Evolutionary conservation across 2,888 invertebrate genomes (phyloP).

Genomic region (Catocala sponsa): DNA sequence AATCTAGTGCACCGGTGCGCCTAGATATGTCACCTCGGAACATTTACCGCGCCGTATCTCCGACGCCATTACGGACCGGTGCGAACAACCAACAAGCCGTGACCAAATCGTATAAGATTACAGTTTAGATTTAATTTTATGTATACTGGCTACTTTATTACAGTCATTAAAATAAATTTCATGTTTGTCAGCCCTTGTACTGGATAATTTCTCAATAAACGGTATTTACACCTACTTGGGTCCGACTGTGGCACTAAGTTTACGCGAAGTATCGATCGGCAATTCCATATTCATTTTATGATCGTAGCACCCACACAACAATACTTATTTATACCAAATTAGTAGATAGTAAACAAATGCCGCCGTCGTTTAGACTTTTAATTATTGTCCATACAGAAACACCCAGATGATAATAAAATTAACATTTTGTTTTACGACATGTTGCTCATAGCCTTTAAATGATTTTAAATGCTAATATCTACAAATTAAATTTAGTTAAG

Average conservation of each 20-base stretch:
- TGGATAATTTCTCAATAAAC: constrained; percentile 47
- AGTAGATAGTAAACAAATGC: constrained; percentile 45
- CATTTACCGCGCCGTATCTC: constrained; percentile 63
- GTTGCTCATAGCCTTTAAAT: no score
- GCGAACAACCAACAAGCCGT: constrained; percentile 54
- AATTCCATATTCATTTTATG: constrained; percentile 36
- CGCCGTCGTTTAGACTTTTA: constrained; percentile 40
- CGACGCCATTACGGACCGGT: constrained; percentile 47
- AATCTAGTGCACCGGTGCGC: constrained; percentile 80
- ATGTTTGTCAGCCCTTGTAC: constrained; percentile 40
- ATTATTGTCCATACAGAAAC: constrained; percentile 56
- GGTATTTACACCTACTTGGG: constrained; percentile 41
- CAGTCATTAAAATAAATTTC: constrained; percentile 50
- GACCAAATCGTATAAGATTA: constrained; percentile 57
- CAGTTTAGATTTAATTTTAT: constrained; percentile 53
- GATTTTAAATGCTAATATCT: constrained; percentile 20
- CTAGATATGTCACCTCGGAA: constrained; percentile 74
- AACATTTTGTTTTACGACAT: constrained; percentile 47
- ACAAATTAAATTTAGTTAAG: constrained; percentile 16
- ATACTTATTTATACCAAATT: constrained; percentile 51
- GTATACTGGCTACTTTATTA: constrained; percentile 46
- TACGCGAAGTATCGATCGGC: constrained; percentile 15
- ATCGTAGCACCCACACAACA: constrained; percentile 45
- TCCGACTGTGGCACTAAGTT: constrained; percentile 4
- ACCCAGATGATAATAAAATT: constrained; percentile 48